These are phyloP conservation scores for Lasioglossum albipes DNA, from an alignment of 1,140 invertebrate species.

Conservation along the genomic window DNA sequence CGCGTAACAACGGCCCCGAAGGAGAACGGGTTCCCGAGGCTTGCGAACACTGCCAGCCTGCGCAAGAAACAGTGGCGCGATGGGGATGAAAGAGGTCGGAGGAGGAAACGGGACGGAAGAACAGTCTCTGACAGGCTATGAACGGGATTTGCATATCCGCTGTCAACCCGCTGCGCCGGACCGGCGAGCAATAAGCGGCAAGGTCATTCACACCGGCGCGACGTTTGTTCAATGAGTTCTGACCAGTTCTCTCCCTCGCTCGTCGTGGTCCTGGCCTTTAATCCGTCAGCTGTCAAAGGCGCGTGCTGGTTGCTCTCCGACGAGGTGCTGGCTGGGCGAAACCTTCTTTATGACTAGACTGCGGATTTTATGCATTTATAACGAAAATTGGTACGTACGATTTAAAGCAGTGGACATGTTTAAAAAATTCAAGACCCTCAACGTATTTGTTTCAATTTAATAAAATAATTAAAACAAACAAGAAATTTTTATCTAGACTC, in stretches of 20 bases:
- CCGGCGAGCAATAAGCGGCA: constrained; percentile 61
- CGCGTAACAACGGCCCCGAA: constrained; percentile 34
- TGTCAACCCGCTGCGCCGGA: constrained; percentile 66
- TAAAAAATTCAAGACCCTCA: no score
- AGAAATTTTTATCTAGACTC: no score
- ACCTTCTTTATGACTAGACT: no score
- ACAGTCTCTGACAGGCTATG: constrained; percentile 51
- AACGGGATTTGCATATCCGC: constrained; percentile 76
- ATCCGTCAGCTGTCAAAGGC: constrained; percentile 38
- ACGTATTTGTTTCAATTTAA: no score
- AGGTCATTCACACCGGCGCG: constrained; percentile 71
- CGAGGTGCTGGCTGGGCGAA: no score
- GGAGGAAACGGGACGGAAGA: constrained; percentile 10
- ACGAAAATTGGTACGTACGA: no score
- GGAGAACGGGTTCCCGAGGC: constrained; percentile 70
- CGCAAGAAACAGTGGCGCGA: background rate
- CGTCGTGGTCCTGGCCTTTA: constrained; percentile 26
- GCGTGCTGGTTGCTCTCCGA: background rate
- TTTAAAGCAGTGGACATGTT: no score
- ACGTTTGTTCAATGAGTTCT: constrained; percentile 69
- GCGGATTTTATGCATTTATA: no score
- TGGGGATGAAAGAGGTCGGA: constrained; percentile 30
- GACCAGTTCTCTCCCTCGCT: constrained; percentile 32
- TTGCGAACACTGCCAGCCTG: constrained; percentile 11
- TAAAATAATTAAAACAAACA: no score